These are phyloP conservation scores for Eumerus sabulonum DNA, from an alignment of 2,888 invertebrate species.

Conservation along the genomic window DNA sequence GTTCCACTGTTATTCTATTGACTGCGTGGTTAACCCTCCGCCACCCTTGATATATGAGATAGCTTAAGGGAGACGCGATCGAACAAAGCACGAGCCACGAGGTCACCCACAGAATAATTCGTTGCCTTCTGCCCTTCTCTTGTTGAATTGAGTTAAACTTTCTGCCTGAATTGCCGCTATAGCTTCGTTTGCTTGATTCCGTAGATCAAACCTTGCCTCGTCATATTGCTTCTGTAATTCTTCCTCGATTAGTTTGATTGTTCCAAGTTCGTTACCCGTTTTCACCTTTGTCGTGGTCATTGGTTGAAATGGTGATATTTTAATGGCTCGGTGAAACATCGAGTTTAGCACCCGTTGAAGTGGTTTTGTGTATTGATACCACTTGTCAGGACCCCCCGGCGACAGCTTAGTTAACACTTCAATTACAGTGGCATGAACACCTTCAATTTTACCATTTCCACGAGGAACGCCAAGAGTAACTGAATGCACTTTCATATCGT, in stretches of 20 bases:
- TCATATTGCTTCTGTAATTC: slow-evolving; percentile 35
- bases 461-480: slow-evolving; percentile 39
- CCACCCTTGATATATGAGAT: too few species aligned
- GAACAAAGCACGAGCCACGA: too few species aligned
- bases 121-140: slow-evolving; percentile 5
- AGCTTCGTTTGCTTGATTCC: slow-evolving; percentile 27
- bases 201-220: slow-evolving; percentile 24
- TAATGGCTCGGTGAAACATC: slow-evolving; percentile 60
- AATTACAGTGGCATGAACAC: slow-evolving; percentile 26
- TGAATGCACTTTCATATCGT: slow-evolving; percentile 31
- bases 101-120: slow-evolving; percentile 9
- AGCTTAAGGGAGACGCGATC: too few species aligned
- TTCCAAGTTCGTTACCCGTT: slow-evolving; percentile 7
- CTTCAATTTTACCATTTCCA: slow-evolving; percentile 61
- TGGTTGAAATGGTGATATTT: slow-evolving; percentile 70
- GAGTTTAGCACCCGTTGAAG: slow-evolving; percentile 53
- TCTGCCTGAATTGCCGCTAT: slow-evolving; percentile 27
- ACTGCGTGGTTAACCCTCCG: too few species aligned
- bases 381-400: slow-evolving; percentile 64
- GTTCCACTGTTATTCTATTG: too few species aligned
- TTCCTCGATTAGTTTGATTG: slow-evolving; percentile 10
- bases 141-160: slow-evolving; percentile 7
- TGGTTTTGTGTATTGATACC: slow-evolving; percentile 70
- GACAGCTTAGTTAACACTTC: slow-evolving; percentile 44
- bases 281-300: slow-evolving; percentile 60